phyloP scores from a whole-genome alignment of 2,113 vertebrate species.

The Bombycilla garrulus region DNA sequence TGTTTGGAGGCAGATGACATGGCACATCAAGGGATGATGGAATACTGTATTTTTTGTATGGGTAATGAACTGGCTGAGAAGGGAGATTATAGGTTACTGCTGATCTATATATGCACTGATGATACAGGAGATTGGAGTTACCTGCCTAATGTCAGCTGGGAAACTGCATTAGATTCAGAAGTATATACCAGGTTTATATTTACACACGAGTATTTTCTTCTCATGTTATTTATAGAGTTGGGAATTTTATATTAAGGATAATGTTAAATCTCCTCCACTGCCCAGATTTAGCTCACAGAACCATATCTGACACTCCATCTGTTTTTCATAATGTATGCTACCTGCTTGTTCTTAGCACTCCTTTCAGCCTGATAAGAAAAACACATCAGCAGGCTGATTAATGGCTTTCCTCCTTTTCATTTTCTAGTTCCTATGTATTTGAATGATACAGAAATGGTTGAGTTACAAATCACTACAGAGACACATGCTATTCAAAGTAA shows the following conservation, averaged over 20 bases:
- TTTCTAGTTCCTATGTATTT: neutral
- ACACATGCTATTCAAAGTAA: neutral
- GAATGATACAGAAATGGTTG: neutral
- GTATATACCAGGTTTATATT: neutral
- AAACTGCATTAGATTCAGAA: neutral
- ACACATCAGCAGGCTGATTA: slow-evolving; percentile 25
- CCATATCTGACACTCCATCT: neutral
- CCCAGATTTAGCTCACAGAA: neutral
- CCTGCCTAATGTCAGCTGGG: neutral
- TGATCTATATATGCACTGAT: neutral
- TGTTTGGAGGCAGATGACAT: neutral
- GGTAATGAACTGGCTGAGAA: neutral
- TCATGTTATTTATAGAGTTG: neutral
- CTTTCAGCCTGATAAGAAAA: slow-evolving; percentile 19
- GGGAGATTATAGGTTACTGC: neutral
- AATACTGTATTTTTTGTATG: neutral
- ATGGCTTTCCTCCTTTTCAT: neutral
- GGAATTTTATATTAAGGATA: neutral
- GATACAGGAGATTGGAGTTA: neutral
- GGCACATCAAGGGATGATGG: neutral
- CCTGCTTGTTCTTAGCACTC: neutral
- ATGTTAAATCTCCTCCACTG: neutral
- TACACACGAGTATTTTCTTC: neutral
- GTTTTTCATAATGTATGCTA: slow-evolving; percentile 14
- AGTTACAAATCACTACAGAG: neutral